Base-by-base conservation (phyloP, 2,113 vertebrate species). In the Caretta caretta region DNA sequence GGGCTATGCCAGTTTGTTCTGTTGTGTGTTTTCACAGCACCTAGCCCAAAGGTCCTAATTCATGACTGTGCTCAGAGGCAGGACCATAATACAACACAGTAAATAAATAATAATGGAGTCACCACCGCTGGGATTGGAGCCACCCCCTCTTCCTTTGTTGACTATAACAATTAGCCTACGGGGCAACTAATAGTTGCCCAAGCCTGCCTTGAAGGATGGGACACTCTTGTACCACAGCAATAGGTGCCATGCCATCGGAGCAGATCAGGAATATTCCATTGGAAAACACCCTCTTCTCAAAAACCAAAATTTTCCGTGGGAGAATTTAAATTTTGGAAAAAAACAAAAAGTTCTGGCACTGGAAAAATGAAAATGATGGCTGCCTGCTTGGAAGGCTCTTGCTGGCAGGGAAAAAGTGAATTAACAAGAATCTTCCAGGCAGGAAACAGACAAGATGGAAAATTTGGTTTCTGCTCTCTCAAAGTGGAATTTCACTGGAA, bases 381-480 rank as follows among this genome's bases (percentile, higher is more conserved):
- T 95, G 96, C 93, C 85, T 87, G 90, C 94, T 96, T 96, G 97
- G 90, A 97, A 97, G 96, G 89, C 94, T 95, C 69, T 38, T n/a
- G 19, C 27, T 14, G 29, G 29, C 29, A 31, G 57, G 57, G 12
- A 31, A 27, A 62, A 31, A 62, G 57, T 13, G 13, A 62, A 62
- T 31, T 62, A 62, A 62, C 6, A 16, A 35, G 14, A 62, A 12
- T 65, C 31, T 65, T 65, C 62, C 42, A 42, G 42, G 42, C 42
- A 42, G 42, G 42, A 16, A 65, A 65, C 31, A 65, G 31, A 65
- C 62, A 16, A 65, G 62, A 65, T 35, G 14, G 31, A 35, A 17
- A 35, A n/a, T 65, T 65, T 9, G 27, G 16, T 35, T 65, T 65
- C 14, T 16, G 31, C 62, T 94, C 90, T 81, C 90, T 1, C 0